Percentiles rank a stretch among this genome's conserved stretches.
phyloP scores from a whole-genome alignment of 2,888 invertebrate genomes.

The Tenthredo scrophulariae region DNA sequence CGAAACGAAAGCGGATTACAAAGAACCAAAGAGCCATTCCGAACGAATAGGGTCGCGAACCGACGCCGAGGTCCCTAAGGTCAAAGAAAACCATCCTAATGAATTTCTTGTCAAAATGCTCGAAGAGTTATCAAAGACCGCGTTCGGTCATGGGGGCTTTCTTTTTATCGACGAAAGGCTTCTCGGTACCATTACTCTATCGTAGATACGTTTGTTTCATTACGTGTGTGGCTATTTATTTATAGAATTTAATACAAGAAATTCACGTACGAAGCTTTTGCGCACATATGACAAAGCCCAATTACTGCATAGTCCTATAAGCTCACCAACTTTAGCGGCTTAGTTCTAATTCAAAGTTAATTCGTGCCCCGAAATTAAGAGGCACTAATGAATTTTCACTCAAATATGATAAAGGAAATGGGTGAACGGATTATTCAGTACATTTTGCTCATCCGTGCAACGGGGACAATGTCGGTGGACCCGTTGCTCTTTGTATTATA shows the following conservation, averaged over 20 bases:
- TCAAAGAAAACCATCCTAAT: slow-evolving; percentile 47
- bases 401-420: not conserved
- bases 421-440: not conserved
- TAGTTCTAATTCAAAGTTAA: slow-evolving; percentile 24
- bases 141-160: not conserved
- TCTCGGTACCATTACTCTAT: not conserved
- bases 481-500: not conserved
- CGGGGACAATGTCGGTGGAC: not conserved
- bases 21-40: slow-evolving; percentile 35
- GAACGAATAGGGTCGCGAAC: not conserved
- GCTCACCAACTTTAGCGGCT: slow-evolving; percentile 24
- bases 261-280: not conserved
- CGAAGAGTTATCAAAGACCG: slow-evolving; percentile 5
- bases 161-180: slow-evolving; percentile 16
- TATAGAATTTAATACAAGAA: not conserved
- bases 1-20: slow-evolving; percentile 41
- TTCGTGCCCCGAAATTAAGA: slow-evolving; percentile 12
- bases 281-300: not conserved
- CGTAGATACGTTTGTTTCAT: not conserved
- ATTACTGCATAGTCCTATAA: slow-evolving; percentile 5
- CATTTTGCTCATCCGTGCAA: not conserved
- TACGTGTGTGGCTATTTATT: not conserved
- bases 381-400: slow-evolving; percentile 4
- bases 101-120: slow-evolving; percentile 40
- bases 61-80: slow-evolving; percentile 11